Percentiles rank a stretch among this genome's conserved stretches.
Conservation (phyloP, 2,888 invertebrate genomes). For the Calliphora vomitoria region DNA sequence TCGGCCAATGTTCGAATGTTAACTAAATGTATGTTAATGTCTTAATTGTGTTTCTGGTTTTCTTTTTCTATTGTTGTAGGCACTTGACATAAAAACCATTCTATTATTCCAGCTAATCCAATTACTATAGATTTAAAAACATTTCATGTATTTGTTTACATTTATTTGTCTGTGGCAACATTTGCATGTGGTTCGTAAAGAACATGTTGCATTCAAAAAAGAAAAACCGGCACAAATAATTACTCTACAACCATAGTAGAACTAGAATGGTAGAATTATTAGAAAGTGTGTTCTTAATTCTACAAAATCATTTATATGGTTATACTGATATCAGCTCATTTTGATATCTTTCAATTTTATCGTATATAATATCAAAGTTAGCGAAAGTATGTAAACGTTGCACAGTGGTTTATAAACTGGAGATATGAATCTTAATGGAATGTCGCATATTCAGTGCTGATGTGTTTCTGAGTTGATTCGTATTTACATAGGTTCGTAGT, state of each 20-base stretch:
- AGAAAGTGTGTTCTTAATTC: no score
- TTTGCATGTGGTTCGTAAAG: constrained; percentile 4
- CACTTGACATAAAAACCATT: constrained; percentile 75
- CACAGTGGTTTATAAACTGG: no score
- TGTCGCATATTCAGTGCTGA: no score
- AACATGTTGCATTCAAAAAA: constrained; percentile 26
- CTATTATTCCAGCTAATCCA: constrained; percentile 74
- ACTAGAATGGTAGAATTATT: no score
- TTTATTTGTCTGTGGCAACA: constrained; percentile 30
- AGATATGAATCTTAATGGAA: no score
- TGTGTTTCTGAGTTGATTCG: no score
- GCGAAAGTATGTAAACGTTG: no score
- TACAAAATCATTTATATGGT: no score
- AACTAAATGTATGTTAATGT: constrained; percentile 66
- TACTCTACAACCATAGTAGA: not conserved
- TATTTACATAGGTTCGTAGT: no score
- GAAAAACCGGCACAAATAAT: constrained; percentile 2
- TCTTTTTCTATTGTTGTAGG: constrained; percentile 50
- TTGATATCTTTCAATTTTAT: no score
- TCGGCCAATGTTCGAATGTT: constrained; percentile 58
- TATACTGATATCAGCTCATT: no score
- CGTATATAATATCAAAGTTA: no score
- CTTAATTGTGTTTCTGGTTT: constrained; percentile 52
- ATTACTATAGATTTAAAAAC: constrained; percentile 68
- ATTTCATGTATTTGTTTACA: constrained; percentile 40